These are phyloP conservation scores for Paralichthys olivaceus DNA, from an alignment of 2,113 vertebrate species.

Conservation along the genomic window DNA sequence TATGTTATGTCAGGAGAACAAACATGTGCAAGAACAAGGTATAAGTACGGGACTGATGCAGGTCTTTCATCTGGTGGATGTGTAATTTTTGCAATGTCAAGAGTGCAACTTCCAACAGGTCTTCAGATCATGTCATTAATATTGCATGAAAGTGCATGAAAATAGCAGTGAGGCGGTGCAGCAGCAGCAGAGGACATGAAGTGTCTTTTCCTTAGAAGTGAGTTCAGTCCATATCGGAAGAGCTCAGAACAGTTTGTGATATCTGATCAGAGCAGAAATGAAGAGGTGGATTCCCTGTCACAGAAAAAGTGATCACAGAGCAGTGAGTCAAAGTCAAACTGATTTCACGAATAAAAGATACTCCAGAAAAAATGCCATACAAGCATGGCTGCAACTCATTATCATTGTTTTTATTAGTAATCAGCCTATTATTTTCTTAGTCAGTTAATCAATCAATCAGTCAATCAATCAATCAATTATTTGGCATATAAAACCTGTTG, in stretches of 20 bases:
- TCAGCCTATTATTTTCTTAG: too few species aligned
- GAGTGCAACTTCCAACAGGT: conserved; percentile 46
- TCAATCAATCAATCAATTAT: too few species aligned
- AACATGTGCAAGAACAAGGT: conserved; percentile 48
- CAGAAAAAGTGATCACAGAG: not conserved
- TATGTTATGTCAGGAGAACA: conserved; percentile 52
- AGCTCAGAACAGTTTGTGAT: not conserved
- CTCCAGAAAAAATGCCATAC: not conserved
- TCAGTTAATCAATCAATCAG: too few species aligned
- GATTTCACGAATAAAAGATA: not conserved
- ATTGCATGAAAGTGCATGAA: conserved; percentile 62
- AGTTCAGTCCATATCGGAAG: not conserved
- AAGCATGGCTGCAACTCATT: not conserved
- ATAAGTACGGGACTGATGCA: conserved; percentile 22
- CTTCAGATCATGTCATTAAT: conserved; percentile 53
- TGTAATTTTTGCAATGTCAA: conserved; percentile 33
- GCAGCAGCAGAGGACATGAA: conserved; percentile 39
- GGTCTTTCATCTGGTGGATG: not conserved
- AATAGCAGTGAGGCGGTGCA: conserved; percentile 44
- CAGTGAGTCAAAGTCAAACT: not conserved
- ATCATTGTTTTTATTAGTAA: not conserved
- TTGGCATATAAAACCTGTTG: too few species aligned
- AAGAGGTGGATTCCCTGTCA: not conserved
- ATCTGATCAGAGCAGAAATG: not conserved
- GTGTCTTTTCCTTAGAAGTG: conserved; percentile 31